These are phyloP conservation scores for Echeneis naucrates DNA, from an alignment of 2,797 vertebrate species.

Conservation along the genomic window DNA sequence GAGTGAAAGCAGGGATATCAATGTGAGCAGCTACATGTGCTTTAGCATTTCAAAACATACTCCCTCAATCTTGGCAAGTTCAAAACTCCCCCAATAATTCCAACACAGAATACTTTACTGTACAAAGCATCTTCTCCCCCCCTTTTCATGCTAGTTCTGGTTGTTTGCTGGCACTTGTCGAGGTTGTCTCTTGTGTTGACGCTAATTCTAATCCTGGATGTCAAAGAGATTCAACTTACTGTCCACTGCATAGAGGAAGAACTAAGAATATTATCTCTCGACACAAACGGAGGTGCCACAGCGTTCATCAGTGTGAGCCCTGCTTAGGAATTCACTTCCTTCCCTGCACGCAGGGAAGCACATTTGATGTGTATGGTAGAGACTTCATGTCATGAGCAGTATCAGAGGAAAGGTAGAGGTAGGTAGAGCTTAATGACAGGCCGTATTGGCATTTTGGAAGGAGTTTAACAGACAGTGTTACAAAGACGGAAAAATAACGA, in stretches of 20 bases:
- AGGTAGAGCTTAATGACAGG: slow-evolving; percentile 48
- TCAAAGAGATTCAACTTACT: slow-evolving; percentile 75
- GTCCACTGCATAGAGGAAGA: slow-evolving; percentile 71
- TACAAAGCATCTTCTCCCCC: slow-evolving; percentile 35
- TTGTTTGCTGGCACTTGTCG: slow-evolving; percentile 59
- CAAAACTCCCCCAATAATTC: slow-evolving; percentile 47
- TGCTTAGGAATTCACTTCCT: slow-evolving; percentile 66
- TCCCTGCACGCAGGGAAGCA: slow-evolving; percentile 33
- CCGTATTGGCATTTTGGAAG: slow-evolving; percentile 36
- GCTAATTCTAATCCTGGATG: slow-evolving; percentile 77
- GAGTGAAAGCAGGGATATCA: slow-evolving; percentile 64
- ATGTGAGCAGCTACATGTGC: slow-evolving; percentile 49
- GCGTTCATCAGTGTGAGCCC: slow-evolving; percentile 64
- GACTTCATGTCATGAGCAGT: slow-evolving; percentile 56
- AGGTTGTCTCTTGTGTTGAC: slow-evolving; percentile 72
- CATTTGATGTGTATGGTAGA: slow-evolving; percentile 63
- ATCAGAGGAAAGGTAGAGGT: slow-evolving; percentile 48
- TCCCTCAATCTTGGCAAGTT: slow-evolving; percentile 55
- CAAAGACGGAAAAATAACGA: slow-evolving; percentile 30
- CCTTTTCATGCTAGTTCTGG: slow-evolving; percentile 35
- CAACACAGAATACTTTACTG: slow-evolving; percentile 37
- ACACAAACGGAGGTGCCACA: slow-evolving; percentile 65
- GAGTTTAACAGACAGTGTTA: slow-evolving; percentile 34
- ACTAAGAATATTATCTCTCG: slow-evolving; percentile 75
- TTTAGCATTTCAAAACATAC: slow-evolving; percentile 57